Evolutionary conservation across 2,113 vertebrate genomes (phyloP).

Genomic region (Oreocharis arfaki): DNA sequence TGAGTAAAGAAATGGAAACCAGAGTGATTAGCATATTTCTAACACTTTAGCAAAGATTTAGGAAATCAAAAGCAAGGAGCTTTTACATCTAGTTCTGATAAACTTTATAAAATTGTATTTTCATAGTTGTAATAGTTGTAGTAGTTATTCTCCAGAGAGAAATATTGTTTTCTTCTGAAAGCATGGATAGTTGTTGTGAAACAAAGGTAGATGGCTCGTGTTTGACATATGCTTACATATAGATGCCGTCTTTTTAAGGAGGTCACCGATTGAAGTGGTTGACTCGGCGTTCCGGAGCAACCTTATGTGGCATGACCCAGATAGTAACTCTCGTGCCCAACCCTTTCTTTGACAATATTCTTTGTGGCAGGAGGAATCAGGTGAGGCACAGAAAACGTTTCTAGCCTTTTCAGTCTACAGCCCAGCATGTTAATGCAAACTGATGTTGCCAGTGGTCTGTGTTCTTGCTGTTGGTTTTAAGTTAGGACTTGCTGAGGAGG

Average conservation of each 20-base stretch:
- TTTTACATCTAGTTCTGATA: neutral
- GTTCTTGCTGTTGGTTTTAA: neutral
- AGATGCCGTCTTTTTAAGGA: neutral
- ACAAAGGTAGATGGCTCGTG: neutral
- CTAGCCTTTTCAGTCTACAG: neutral
- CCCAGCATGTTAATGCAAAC: neutral
- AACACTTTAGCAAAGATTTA: neutral
- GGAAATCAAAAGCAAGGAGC: neutral
- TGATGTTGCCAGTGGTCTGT: neutral
- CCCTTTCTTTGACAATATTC: neutral
- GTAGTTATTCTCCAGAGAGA: neutral
- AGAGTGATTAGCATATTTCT: neutral
- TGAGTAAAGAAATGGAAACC: neutral
- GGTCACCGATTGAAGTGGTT: neutral
- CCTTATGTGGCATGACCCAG: neutral
- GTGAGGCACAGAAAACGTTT: neutral
- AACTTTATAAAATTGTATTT: neutral
- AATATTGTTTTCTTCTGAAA: neutral
- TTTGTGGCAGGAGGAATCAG: neutral
- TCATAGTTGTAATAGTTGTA: neutral
- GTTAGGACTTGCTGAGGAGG: neutral
- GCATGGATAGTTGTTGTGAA: neutral
- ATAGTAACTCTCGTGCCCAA: neutral
- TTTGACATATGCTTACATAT: neutral
- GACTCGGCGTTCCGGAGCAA: neutral